phyloP scores from a whole-genome alignment of 2,113 vertebrate species.

The Urocolius indicus region DNA sequence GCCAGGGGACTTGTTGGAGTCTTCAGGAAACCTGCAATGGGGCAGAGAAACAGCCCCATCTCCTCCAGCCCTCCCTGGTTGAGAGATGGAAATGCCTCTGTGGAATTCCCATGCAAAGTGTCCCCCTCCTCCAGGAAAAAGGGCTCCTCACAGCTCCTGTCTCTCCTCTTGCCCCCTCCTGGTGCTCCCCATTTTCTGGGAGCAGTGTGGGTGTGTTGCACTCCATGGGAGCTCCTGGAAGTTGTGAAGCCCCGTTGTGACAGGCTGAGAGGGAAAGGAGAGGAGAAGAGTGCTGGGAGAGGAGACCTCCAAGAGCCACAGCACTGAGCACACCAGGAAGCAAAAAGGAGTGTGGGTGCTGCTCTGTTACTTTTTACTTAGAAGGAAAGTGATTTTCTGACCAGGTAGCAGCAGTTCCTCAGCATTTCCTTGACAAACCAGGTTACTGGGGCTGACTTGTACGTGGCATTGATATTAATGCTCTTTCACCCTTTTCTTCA shows the following conservation, averaged over 20 bases:
- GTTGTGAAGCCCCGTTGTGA: neutral
- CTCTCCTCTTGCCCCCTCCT: neutral
- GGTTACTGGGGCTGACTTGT: neutral
- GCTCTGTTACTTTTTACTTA: neutral
- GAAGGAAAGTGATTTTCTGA: neutral
- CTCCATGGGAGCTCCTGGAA: neutral
- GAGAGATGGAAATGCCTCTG: no score
- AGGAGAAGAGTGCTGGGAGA: neutral
- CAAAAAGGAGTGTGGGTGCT: neutral
- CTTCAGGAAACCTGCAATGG: no score
- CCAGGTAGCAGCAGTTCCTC: neutral
- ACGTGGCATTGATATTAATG: neutral
- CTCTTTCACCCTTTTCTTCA: neutral
- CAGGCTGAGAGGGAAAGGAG: neutral
- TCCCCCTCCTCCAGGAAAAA: no score
- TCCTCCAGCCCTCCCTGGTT: no score
- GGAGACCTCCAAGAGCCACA: neutral
- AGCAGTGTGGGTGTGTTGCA: neutral
- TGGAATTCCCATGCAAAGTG: no score
- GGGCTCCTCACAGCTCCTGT: neutral
- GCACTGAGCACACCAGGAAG: neutral
- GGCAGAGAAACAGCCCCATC: no score
- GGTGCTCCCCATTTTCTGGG: neutral
- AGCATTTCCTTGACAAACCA: neutral
- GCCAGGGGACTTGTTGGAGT: no score